phyloP scores from a whole-genome alignment of 2,888 invertebrate genomes.

The Ennomos erosarius region DNA sequence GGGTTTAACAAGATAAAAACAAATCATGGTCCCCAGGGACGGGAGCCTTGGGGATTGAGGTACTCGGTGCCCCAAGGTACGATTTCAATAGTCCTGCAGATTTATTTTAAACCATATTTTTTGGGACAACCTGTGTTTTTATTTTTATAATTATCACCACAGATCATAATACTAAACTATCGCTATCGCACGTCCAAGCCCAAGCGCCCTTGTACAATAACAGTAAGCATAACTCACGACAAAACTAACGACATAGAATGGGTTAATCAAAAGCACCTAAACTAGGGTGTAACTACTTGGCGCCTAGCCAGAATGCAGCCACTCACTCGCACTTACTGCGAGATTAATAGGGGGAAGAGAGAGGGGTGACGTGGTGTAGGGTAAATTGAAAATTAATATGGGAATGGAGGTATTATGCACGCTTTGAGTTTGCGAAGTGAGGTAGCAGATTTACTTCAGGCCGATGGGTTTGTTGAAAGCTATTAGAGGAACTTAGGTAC shows the following conservation, averaged over 20 bases:
- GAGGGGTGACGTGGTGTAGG: conserved; percentile 2
- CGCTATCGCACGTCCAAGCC: too few species aligned
- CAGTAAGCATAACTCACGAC: conserved; percentile 18
- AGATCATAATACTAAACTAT: too few species aligned
- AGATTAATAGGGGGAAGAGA: conserved; percentile 9
- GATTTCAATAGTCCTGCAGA: too few species aligned
- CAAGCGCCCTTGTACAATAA: conserved; percentile 1
- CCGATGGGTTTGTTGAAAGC: neutral
- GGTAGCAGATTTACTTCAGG: neutral
- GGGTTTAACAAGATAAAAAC: too few species aligned
- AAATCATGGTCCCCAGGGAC: too few species aligned
- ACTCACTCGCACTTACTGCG: conserved; percentile 25
- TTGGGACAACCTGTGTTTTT: too few species aligned
- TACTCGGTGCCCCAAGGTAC: too few species aligned
- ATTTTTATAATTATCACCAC: too few species aligned
- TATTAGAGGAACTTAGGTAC: neutral
- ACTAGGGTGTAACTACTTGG: conserved; percentile 50
- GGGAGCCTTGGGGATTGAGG: too few species aligned
- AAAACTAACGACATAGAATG: conserved; percentile 44
- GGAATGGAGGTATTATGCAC: conserved; percentile 4
- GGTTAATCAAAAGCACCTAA: conserved; percentile 65
- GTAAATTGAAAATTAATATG: conserved; percentile 33
- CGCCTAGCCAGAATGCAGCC: conserved; percentile 48
- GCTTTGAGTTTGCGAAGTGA: conserved; percentile 7
- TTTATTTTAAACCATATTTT: too few species aligned